Base-by-base conservation (phyloP, 2,888 invertebrate species). In the Clanis bilineata region DNA sequence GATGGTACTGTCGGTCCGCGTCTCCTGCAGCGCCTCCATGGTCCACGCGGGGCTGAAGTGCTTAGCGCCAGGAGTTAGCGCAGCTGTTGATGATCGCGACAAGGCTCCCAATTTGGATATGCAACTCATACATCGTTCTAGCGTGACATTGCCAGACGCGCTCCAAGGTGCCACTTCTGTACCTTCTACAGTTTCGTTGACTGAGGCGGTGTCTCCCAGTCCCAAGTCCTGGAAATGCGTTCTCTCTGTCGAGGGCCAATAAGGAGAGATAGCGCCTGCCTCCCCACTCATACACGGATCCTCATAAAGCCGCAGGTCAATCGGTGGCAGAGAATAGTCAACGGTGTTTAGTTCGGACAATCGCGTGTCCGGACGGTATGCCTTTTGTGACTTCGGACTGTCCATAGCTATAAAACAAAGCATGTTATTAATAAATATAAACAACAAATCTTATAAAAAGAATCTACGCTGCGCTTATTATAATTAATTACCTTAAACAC, bases 21-120 rank as follows among this genome's bases (percentile, higher is more conserved):
- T 64, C 67, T 89, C 89, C 25, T 75, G 74, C 12, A 88, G 72
- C 6, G 86, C 85, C 57, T 89, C 88, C 86, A 94, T 94, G 4
- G 93, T 93, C 92, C 93, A 94, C 5, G 93, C 93, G 1, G 94
- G 94, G 68, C 87, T 94, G 70, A 93, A 93, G 66, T 88, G 90
- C 58, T 84, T 82, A 2, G 86, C 90, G 1, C 92, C 90, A 0
- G 93, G 93, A 2, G 93, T 93, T 58, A 91, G 84, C 41, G 92
- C 93, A 0, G 93, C 94, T 6, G 93, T 94, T 38, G 94, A 93
- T 12, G 95, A 95, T 45, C 95, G 93, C 0, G 95, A 95, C 85
- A 95, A 91, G 0, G 95, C 95, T 21, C 96, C 96, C 28, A 96
- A 89, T 83, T 96, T 96, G 62, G 96, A 95, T 77, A 96, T 96